Percentiles rank a stretch among this genome's conserved stretches.
Conservation (phyloP, 2,888 invertebrate species). For the Mactromeris polynyma region DNA sequence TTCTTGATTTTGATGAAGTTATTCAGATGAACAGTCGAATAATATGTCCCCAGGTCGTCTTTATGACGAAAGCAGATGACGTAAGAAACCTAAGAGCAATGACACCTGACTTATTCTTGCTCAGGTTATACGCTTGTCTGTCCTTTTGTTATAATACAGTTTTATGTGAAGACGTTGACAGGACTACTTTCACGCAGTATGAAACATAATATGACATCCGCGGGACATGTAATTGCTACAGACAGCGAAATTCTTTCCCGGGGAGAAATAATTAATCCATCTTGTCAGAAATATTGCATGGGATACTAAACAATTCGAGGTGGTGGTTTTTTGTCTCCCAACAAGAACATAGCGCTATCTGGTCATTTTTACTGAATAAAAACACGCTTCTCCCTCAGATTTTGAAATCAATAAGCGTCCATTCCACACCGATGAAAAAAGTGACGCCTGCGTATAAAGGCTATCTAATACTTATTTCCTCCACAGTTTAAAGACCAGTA, state of each 20-base stretch:
- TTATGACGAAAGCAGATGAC: too few relatives aligned
- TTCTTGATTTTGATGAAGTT: too few relatives aligned
- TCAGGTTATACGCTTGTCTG: too few relatives aligned
- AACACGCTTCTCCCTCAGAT: neutral
- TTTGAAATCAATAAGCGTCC: conserved; percentile 4
- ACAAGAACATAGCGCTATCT: neutral
- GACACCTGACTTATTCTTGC: too few relatives aligned
- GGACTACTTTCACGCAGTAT: too few relatives aligned
- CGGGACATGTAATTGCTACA: conserved; percentile 25
- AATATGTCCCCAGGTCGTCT: too few relatives aligned
- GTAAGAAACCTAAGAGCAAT: too few relatives aligned
- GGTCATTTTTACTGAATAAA: neutral
- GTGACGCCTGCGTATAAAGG: neutral
- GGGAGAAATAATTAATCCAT: conserved; percentile 29
- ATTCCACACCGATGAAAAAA: neutral
- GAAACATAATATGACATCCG: neutral
- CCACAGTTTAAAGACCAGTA: neutral
- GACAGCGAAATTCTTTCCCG: conserved; percentile 33
- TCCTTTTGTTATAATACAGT: neutral
- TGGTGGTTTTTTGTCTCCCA: neutral
- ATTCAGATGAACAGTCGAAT: too few relatives aligned
- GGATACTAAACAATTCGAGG: neutral
- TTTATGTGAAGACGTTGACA: neutral
- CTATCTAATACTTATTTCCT: neutral
- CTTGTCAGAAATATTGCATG: conserved; percentile 6